Conservation (phyloP, 2,888 invertebrate genomes). For the Hesperia comma region DNA sequence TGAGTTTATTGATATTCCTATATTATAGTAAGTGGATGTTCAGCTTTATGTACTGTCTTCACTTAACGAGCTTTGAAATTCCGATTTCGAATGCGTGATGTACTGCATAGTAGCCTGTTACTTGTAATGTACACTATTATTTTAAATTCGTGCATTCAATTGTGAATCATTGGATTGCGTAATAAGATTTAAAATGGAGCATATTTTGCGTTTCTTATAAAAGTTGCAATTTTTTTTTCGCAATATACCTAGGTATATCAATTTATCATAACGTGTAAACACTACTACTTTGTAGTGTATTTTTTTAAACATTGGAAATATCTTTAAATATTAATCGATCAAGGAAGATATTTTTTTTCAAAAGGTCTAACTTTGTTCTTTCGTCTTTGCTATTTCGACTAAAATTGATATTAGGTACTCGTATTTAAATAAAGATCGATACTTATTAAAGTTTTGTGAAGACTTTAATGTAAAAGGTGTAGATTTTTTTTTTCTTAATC, state of each 20-base stretch:
- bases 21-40: constrained; percentile 17
- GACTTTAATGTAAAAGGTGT: constrained; percentile 25
- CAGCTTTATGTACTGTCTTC: constrained; percentile 32
- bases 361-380: too few relatives aligned
- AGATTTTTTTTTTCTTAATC: constrained; percentile 31
- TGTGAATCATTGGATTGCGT: constrained; percentile 16
- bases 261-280: too few relatives aligned
- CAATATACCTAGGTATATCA: too few relatives aligned
- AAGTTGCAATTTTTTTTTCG: neutral
- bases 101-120: constrained; percentile 27
- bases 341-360: too few relatives aligned
- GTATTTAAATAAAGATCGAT: neutral
- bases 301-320: too few relatives aligned
- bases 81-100: constrained; percentile 53
- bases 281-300: too few relatives aligned
- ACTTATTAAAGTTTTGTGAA: neutral
- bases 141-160: constrained; percentile 24
- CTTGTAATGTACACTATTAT: constrained; percentile 30
- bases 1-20: too few relatives aligned
- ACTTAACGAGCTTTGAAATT: constrained; percentile 47
- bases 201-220: neutral
- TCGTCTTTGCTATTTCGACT: too few relatives aligned
- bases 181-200: constrained; percentile 18
- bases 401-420: neutral
- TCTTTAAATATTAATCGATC: too few relatives aligned